A percentile compares a stretch with the other conserved stretches of the same genome.
Conservation (phyloP, 2,888 invertebrate species). For the Drosophila greeni region DNA sequence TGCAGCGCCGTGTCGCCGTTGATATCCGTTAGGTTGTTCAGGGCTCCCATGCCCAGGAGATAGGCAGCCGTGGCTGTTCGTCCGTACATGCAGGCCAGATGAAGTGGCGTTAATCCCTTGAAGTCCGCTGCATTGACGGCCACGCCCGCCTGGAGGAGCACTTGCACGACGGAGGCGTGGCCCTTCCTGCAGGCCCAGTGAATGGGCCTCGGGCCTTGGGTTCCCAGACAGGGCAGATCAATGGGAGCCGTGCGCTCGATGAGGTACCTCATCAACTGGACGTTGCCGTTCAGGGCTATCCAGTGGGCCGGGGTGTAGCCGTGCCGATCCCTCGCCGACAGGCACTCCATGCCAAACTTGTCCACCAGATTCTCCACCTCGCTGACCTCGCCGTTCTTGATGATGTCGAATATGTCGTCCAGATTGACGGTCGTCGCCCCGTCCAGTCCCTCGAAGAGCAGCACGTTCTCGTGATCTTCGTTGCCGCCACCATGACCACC, state of each 20-base stretch:
- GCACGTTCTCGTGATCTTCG: constrained; percentile 76
- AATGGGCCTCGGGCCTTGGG: constrained; percentile 89
- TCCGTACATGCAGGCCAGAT: constrained; percentile 96
- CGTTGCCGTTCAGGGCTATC: constrained; percentile 90
- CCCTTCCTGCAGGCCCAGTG: constrained; percentile 97
- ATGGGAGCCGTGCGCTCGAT: constrained; percentile 90
- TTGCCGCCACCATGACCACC: constrained; percentile 41
- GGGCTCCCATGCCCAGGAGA: constrained; percentile 92
- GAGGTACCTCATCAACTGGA: constrained; percentile 92
- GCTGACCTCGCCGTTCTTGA: constrained; percentile 90
- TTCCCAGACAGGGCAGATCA: constrained; percentile 90
- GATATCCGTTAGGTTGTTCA: constrained; percentile 91
- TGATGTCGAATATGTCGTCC: constrained; percentile 90
- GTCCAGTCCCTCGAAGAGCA: constrained; percentile 74
- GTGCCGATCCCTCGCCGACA: constrained; percentile 91
- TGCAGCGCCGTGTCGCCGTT: constrained; percentile 96
- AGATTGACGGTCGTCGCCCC: constrained; percentile 74
- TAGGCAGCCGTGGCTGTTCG: constrained; percentile 94
- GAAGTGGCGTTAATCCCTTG: constrained; percentile 90
- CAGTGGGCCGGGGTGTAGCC: constrained; percentile 96
- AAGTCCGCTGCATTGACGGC: constrained; percentile 94
- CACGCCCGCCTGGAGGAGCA: constrained; percentile 87
- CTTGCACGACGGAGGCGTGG: constrained; percentile 91
- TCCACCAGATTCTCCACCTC: constrained; percentile 92
- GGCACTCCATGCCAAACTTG: constrained; percentile 86